phyloP scores from a whole-genome alignment of 2,797 vertebrate species.

The Atherinosoma microstoma region DNA sequence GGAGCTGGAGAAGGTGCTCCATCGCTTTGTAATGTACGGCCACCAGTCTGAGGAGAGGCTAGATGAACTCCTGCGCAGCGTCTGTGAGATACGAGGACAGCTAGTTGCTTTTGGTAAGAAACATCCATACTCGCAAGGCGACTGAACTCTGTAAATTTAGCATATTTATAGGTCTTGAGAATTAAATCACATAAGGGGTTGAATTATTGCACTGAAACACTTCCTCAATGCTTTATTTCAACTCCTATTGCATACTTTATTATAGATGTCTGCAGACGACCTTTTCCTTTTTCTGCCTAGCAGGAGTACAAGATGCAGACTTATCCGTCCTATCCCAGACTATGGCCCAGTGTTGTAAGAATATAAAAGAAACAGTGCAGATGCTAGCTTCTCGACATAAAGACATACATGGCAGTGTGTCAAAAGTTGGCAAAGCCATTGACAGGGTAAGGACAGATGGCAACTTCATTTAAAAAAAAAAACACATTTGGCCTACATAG shows the following conservation, averaged over 20 bases:
- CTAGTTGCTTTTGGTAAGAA: constrained; percentile 86
- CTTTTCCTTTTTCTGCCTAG: constrained; percentile 13
- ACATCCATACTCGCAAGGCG: background rate
- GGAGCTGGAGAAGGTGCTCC: constrained; percentile 92
- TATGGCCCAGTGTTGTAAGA: constrained; percentile 92
- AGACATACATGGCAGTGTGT: constrained; percentile 93
- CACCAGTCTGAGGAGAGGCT: constrained; percentile 91
- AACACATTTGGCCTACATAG: background rate
- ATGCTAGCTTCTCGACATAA: constrained; percentile 91
- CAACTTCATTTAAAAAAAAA: background rate
- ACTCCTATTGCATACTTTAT: background rate
- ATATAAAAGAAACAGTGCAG: constrained; percentile 93
- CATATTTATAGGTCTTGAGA: background rate
- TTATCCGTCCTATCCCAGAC: constrained; percentile 89
- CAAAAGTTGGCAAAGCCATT: constrained; percentile 93
- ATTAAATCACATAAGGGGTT: background rate
- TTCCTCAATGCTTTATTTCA: background rate
- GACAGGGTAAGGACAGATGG: constrained; percentile 83
- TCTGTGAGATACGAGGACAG: constrained; percentile 89
- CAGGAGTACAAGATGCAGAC: constrained; percentile 90
- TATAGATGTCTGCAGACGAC: constrained; percentile 1
- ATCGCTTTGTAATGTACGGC: constrained; percentile 91
- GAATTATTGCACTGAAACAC: background rate
- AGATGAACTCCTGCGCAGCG: constrained; percentile 89
- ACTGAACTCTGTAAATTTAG: background rate